phyloP scores from a whole-genome alignment of 2,888 invertebrate species.

The Temnothorax ravouxi region DNA sequence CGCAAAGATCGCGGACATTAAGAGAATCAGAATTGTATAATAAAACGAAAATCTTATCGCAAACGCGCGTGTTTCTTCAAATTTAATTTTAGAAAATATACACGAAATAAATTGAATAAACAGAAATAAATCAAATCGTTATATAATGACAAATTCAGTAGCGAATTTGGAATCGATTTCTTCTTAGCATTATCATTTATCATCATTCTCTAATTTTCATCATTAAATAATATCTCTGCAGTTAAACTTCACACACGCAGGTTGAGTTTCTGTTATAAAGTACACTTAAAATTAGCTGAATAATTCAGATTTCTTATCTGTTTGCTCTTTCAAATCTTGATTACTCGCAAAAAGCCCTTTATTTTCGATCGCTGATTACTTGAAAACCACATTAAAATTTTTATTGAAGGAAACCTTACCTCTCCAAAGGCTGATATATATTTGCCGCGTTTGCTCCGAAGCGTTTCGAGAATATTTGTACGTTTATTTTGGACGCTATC shows the following conservation, averaged over 20 bases:
- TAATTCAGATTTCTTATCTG: conserved; percentile 8
- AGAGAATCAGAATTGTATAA: neutral
- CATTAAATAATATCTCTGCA: conserved; percentile 5
- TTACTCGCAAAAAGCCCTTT: neutral
- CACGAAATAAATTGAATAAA: neutral
- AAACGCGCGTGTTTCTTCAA: neutral
- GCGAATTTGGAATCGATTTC: neutral
- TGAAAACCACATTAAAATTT: neutral
- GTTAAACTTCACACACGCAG: conserved; percentile 8
- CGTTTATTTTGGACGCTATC: conserved; percentile 9
- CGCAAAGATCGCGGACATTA: neutral
- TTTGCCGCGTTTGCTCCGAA: neutral
- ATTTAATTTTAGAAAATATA: conserved; percentile 5
- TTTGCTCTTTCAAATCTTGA: neutral
- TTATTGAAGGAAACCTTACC: neutral
- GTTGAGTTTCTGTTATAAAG: conserved; percentile 16
- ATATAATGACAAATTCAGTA: neutral
- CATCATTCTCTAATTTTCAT: neutral
- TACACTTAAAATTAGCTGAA: conserved; percentile 6
- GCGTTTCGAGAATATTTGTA: neutral
- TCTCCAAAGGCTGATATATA: neutral
- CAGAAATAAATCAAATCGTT: neutral
- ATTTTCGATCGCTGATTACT: neutral
- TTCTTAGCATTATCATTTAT: neutral
- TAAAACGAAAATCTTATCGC: neutral